Evolutionary conservation across 2,113 vertebrate species (phyloP).

Genomic region (Seriola dumerili): DNA sequence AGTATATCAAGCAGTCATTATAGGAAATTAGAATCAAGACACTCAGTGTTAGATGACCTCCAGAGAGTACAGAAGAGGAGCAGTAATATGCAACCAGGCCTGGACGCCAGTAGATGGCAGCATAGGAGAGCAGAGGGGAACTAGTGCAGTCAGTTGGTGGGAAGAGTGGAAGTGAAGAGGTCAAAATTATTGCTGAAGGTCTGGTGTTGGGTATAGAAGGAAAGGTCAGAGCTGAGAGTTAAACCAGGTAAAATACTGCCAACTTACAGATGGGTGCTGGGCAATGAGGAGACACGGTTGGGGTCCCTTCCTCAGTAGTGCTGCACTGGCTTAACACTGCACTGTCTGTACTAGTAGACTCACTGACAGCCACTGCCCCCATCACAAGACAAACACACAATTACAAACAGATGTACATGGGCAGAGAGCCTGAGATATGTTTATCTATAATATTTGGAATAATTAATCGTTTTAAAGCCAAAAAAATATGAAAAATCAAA

Average conservation of each 20-base stretch:
- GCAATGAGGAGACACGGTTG: constrained; percentile 56
- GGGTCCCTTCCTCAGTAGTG: constrained; percentile 68
- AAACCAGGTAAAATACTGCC: constrained; percentile 23
- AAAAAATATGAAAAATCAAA: too few relatives aligned
- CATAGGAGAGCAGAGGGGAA: constrained; percentile 29
- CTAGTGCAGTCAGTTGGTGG: background rate
- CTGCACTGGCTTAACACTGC: constrained; percentile 76
- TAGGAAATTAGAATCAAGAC: background rate
- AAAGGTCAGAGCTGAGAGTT: constrained; percentile 27
- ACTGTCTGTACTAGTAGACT: constrained; percentile 73
- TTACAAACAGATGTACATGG: constrained; percentile 26
- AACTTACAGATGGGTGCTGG: constrained; percentile 77
- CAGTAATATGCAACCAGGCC: constrained; percentile 26
- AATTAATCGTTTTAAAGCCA: too few relatives aligned
- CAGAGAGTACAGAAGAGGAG: background rate
- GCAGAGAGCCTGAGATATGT: constrained; percentile 2
- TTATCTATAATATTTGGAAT: background rate
- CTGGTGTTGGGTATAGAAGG: background rate
- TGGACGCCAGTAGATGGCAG: constrained; percentile 66
- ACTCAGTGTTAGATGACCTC: background rate
- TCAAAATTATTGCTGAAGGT: background rate
- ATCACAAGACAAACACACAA: constrained; percentile 57
- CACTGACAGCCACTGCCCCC: constrained; percentile 60
- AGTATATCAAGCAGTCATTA: background rate
- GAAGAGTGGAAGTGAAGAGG: background rate